Base-by-base conservation (phyloP, 2,797 vertebrate species). In the Notolepis coatsorum region DNA sequence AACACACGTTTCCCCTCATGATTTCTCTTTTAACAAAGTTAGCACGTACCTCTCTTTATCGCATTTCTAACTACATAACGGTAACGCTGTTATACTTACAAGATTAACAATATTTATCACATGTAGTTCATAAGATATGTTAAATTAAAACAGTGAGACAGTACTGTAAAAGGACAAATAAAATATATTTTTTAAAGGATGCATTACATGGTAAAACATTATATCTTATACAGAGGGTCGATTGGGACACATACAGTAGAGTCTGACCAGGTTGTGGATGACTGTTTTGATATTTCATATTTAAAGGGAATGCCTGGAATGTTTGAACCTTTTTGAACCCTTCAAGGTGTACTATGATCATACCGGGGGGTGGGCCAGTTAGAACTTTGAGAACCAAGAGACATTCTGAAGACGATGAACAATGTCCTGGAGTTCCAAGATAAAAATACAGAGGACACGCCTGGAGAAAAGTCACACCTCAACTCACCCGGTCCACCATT, bases 21-120 rank as follows among this genome's bases (percentile, higher is more conserved):
- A 51, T 60, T 38, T 86, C 63, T 84, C 78, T 81, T n/a, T n/a
- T 48, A 81, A 75, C 76, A 80, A 75, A 73, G 61, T 77, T 55
- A 74, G 70, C 71, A 33, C 73, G 78, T 79, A 31, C 50, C 59
- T 61, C 50, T 78, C 53, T 59, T 71, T 13, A 24, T 69, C 63
- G 48, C 71, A 59, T 78, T 55, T 76, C 54, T n/a, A n/a, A 79
- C 70, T 65, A 75, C 73, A 65, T 68, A 64, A 72, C 67, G 76
- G 57, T 68, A n/a, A 81, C 62, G 45, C 80, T 71, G 49, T 71
- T 78, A 76, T 88, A 86, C 81, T 86, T 88, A 91, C 86, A 91
- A 79, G 82, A 83, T 84, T 84, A 86, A 80, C 83, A 88, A 84
- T 89, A 89, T 81, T 85, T 78, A 88, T 84, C 85, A 88, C 84